A percentile compares a stretch with the other conserved stretches of the same genome.
Evolutionary conservation across 1,140 invertebrate genomes (phyloP).

Genomic region (Drosophila bipectinata): DNA sequence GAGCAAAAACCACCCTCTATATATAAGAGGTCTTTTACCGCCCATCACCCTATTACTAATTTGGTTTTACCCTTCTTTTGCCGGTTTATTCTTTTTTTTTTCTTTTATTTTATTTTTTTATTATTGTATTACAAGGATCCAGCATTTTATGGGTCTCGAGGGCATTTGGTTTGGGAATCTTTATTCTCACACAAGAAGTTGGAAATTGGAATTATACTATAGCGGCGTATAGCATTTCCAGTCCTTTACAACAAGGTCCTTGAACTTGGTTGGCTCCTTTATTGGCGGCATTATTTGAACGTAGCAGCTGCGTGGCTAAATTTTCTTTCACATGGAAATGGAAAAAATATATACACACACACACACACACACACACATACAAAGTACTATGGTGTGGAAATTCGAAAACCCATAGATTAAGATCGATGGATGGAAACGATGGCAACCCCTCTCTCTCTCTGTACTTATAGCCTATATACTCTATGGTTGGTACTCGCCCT

Average conservation of each 20-base stretch:
- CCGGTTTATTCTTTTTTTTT: slow-evolving; percentile 16
- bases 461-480: background rate
- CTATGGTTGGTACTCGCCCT: background rate
- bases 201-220: background rate
- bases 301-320: slow-evolving; percentile 22
- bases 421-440: slow-evolving; percentile 30
- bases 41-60: slow-evolving; percentile 12
- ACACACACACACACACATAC: too few relatives aligned
- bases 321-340: slow-evolving; percentile 24
- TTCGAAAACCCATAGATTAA: slow-evolving; percentile 39
- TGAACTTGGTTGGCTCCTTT: slow-evolving; percentile 32
- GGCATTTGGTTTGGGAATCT: slow-evolving; percentile 2
- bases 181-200: background rate
- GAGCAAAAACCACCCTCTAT: slow-evolving; percentile 20
- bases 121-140: slow-evolving; percentile 7
- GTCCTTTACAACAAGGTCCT: slow-evolving; percentile 45
- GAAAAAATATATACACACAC: background rate
- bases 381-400: slow-evolving; percentile 7
- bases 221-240: background rate
- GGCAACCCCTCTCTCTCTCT: slow-evolving; percentile 3
- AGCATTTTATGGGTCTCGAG: slow-evolving; percentile 28
- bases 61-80: slow-evolving; percentile 23
- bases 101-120: slow-evolving; percentile 5
- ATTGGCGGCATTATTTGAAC: slow-evolving; percentile 21
- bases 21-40: slow-evolving; percentile 11